Conservation (phyloP, 1,140 invertebrate species). For the Aporrectodea caliginosa region DNA sequence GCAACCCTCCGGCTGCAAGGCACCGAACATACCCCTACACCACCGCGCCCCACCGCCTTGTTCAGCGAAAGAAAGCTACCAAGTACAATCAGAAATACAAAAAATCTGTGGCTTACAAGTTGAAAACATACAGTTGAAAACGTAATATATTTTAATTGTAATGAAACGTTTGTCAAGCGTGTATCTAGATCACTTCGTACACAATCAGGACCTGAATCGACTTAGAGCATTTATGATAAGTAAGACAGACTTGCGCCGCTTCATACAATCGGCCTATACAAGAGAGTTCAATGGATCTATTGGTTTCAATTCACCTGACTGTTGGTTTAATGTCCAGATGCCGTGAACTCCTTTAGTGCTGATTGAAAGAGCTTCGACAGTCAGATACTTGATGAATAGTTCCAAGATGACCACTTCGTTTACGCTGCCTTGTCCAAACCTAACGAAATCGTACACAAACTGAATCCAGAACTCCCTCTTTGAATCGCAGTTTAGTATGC, state of each 20-base stretch:
- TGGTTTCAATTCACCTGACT: not conserved
- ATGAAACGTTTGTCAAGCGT: constrained; percentile 9
- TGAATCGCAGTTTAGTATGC: constrained; percentile 12
- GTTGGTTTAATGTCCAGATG: not conserved
- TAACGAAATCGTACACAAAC: not conserved
- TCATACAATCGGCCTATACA: not conserved
- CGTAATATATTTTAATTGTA: not conserved
- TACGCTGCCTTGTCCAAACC: not conserved
- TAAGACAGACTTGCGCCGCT: too few species aligned
- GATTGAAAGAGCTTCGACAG: not conserved
- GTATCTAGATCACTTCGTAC: not conserved
- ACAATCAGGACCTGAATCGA: not conserved
- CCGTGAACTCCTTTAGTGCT: not conserved
- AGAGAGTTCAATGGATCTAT: not conserved
- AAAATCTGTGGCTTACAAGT: too few species aligned
- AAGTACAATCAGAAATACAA: too few species aligned
- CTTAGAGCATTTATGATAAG: too few species aligned
- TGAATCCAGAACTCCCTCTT: not conserved
- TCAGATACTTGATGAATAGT: not conserved
- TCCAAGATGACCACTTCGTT: not conserved
- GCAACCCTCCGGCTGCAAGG: too few species aligned
- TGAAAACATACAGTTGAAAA: too few species aligned
- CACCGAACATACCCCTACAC: too few species aligned
- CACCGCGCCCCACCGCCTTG: too few species aligned
- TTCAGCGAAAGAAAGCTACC: too few species aligned